Base-by-base conservation (phyloP, 2,113 vertebrate genomes). In the Meriones unguiculatus region DNA sequence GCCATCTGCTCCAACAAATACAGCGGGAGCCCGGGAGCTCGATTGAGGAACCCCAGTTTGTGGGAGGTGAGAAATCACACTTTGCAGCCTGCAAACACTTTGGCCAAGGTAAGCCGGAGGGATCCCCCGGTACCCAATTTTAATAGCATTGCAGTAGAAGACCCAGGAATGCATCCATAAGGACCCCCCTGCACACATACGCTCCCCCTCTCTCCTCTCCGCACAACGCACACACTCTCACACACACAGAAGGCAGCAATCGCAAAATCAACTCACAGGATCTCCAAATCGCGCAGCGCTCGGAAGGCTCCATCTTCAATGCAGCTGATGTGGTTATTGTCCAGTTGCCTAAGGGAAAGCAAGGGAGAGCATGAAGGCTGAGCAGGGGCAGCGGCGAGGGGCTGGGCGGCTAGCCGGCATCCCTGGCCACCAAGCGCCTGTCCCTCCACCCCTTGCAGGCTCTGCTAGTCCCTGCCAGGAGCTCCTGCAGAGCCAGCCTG, bases 301-400 rank as follows among this genome's bases (percentile, higher is more conserved):
- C 99, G 99, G 99, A 99, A 99, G 99, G 99, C 99, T 99, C 99
- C 99, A 99, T 99, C 99, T 99, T 99, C 99, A 96, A 99, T 99
- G 99, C 99, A 99, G 99, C 99, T 99, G 99, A 99, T 99, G 98
- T 99, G 99, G 99, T 99, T 99, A 99, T 99, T 99, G 99, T 99
- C 99, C 99, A 99, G 99, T 98, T 99, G 99, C 99, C 99, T 99
- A 99, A 99, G 99, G 98, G 97, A 98, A 97, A 98, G 99, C 98
- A 99, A 99, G 99, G 98, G 98, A 99, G 98, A 99, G 98, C 98
- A 94, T 99, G 99, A 99, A 98, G 98, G 97, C 98, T 98, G 98
- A 98, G 98, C 87, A 89, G 96, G 97, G 96, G 96, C 94, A 93
- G 95, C 30, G 95, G 95, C 82, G 97, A 84, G 98, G 92, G 91